Evolutionary conservation across 2,113 vertebrate species (phyloP).

Genomic region (Phycodurus eques): DNA sequence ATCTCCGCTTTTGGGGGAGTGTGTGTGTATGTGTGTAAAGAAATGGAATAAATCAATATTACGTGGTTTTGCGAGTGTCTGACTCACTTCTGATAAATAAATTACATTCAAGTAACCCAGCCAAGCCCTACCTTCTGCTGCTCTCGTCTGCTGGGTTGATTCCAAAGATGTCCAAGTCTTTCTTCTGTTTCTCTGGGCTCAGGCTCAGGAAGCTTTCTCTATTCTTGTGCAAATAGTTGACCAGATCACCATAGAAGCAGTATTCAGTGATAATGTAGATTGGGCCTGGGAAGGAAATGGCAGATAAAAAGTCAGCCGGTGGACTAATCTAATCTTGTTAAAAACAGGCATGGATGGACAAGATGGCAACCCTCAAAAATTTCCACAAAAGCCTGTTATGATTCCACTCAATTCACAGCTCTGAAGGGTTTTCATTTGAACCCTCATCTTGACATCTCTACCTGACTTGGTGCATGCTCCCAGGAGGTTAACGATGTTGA

Average conservation of each 20-base stretch:
- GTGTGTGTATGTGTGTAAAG: conserved; percentile 12
- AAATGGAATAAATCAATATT: conserved; percentile 20
- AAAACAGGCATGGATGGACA: conserved; percentile 51
- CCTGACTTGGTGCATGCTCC: conserved; percentile 98
- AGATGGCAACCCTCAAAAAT: conserved; percentile 44
- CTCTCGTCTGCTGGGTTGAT: conserved; percentile 92
- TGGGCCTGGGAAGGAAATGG: conserved; percentile 77
- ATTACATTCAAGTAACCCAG: not conserved
- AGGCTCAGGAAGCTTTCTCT: conserved; percentile 88
- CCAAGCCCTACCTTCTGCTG: conserved; percentile 83
- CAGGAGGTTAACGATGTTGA: conserved; percentile 96
- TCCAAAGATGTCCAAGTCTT: conserved; percentile 95
- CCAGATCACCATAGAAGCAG: conserved; percentile 96
- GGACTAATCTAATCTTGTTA: conserved; percentile 66
- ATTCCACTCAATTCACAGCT: conserved; percentile 39
- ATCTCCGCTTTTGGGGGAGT: conserved; percentile 13
- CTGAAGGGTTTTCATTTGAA: not conserved
- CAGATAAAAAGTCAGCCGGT: conserved; percentile 58
- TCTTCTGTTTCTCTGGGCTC: conserved; percentile 89
- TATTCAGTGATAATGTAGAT: conserved; percentile 99
- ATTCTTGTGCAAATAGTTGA: conserved; percentile 98
- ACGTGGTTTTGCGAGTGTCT: not conserved
- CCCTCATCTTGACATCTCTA: conserved; percentile 36
- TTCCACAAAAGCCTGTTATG: conserved; percentile 63
- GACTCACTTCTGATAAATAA: not conserved